Evolutionary conservation across 2,888 invertebrate genomes (phyloP).

Genomic region (Sthenelais limicola): DNA sequence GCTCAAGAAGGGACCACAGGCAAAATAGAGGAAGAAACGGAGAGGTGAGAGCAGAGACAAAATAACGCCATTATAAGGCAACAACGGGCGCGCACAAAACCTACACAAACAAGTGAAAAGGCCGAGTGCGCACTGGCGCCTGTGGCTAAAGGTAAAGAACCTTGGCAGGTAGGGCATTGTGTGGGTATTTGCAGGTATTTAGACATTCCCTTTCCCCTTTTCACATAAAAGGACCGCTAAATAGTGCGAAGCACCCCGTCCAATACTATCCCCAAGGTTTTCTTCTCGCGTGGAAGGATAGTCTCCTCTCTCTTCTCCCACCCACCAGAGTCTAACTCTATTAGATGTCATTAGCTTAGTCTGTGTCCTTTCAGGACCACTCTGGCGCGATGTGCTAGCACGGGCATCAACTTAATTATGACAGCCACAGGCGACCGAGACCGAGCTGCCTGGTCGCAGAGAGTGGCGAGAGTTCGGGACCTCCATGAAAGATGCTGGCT

Average conservation of each 20-base stretch:
- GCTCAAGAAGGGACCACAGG: no score
- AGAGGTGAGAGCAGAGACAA: slow-evolving; percentile 18
- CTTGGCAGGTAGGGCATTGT: no score
- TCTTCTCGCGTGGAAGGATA: no score
- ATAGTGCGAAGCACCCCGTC: no score
- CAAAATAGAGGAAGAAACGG: no score
- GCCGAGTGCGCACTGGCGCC: background rate
- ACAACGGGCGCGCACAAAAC: slow-evolving; percentile 17
- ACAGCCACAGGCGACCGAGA: slow-evolving; percentile 12
- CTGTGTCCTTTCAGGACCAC: background rate
- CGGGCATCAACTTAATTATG: slow-evolving; percentile 36
- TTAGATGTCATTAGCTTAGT: slow-evolving; percentile 12
- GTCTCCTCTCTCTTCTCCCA: no score
- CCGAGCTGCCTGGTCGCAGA: background rate
- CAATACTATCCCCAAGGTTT: no score
- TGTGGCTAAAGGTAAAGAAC: no score
- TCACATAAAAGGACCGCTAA: no score
- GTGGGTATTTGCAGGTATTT: no score
- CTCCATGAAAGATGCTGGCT: no score
- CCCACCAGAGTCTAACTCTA: slow-evolving; percentile 11
- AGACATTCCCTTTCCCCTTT: no score
- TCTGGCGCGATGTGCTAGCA: background rate
- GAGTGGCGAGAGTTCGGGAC: slow-evolving; percentile 2
- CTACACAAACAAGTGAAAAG: background rate
- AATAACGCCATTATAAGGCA: slow-evolving; percentile 34